Evolutionary conservation across 2,888 invertebrate genomes (phyloP).

Genomic region (Morpho deidamia): DNA sequence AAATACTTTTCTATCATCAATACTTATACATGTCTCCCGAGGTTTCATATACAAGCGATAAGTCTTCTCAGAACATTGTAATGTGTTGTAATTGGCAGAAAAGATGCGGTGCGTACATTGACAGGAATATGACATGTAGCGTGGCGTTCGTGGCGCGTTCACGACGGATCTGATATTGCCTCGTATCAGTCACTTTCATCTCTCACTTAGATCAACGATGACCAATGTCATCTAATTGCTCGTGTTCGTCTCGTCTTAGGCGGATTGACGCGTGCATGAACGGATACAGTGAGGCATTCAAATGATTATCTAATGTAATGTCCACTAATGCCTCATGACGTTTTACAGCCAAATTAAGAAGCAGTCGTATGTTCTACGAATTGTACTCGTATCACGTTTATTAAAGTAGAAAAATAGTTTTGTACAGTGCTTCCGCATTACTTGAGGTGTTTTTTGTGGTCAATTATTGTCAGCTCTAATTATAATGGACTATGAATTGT

Average conservation of each 20-base stretch:
- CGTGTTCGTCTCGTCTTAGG: constrained; percentile 49
- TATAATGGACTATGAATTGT: neutral
- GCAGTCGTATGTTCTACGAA: neutral
- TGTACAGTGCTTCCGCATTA: neutral
- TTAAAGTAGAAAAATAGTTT: neutral
- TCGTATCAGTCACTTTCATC: constrained; percentile 72
- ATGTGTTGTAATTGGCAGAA: constrained; percentile 2
- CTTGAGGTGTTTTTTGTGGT: neutral
- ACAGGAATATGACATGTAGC: constrained; percentile 54
- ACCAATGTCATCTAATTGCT: constrained; percentile 70
- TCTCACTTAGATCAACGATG: constrained; percentile 69
- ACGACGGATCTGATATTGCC: constrained; percentile 29
- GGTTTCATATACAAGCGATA: neutral
- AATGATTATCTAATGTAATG: constrained; percentile 27
- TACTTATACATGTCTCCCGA: too few relatives aligned
- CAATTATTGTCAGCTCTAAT: constrained; percentile 5
- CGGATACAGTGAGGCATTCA: constrained; percentile 36
- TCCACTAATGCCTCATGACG: constrained; percentile 28
- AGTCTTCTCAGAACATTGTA: constrained; percentile 3
- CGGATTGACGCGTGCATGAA: constrained; percentile 57
- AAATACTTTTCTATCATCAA: too few relatives aligned
- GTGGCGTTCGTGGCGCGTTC: constrained; percentile 32
- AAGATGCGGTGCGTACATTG: constrained; percentile 33
- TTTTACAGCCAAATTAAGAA: constrained; percentile 9
- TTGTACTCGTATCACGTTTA: neutral